phyloP scores from a whole-genome alignment of 2,888 invertebrate species.

The Sinotaia quadrata region DNA sequence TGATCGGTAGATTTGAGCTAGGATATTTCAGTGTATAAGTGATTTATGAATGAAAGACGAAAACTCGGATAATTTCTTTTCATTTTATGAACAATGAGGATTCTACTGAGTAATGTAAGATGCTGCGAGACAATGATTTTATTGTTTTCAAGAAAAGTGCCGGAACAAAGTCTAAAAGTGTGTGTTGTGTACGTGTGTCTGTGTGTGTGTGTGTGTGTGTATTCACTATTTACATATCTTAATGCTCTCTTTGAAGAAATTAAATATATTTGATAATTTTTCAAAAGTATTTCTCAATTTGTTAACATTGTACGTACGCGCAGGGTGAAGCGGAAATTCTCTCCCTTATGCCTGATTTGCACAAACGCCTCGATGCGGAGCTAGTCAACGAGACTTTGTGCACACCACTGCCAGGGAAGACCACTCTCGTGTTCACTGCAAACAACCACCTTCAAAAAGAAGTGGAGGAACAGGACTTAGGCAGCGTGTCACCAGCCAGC shows the following conservation, averaged over 20 bases:
- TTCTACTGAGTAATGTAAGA: too few species aligned
- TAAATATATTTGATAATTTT: too few species aligned
- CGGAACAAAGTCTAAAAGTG: neutral
- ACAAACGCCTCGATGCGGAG: conserved; percentile 5
- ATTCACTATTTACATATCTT: neutral
- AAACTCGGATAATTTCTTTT: too few species aligned
- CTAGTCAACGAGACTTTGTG: neutral
- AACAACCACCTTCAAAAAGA: conserved; percentile 10
- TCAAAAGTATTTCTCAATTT: too few species aligned
- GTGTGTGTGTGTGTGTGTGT: neutral
- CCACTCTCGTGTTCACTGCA: conserved; percentile 12
- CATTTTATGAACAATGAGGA: too few species aligned
- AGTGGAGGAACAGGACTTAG: conserved; percentile 8
- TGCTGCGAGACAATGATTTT: too few species aligned
- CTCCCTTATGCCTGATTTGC: conserved; percentile 18
- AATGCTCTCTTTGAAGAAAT: neutral
- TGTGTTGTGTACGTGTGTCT: neutral
- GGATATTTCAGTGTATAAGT: too few species aligned
- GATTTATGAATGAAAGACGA: too few species aligned
- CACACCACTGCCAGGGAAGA: neutral
- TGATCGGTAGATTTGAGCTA: too few species aligned
- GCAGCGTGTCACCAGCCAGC: neutral
- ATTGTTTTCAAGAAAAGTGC: too few species aligned
- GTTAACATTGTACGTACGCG: too few species aligned
- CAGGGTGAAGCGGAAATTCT: conserved; percentile 32